These are phyloP conservation scores for Nyctalus aviator DNA, from an alignment of 2,797 vertebrate genomes.

Conservation along the genomic window DNA sequence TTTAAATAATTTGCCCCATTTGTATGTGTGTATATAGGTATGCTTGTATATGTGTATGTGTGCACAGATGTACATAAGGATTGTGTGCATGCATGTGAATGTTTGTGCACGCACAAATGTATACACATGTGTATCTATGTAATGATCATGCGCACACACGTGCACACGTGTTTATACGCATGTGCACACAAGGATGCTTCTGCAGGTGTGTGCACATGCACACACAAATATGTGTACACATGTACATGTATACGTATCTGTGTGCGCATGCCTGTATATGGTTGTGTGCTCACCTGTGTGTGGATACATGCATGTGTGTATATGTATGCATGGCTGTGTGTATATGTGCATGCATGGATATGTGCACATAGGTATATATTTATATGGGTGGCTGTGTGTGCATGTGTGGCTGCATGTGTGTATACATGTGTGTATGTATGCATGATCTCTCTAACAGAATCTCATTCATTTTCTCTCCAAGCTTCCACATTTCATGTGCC, in stretches of 20 bases:
- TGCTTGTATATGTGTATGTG: background rate
- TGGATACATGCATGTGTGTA: background rate
- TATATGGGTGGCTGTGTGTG: no score
- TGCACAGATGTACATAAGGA: no score
- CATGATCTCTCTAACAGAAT: background rate
- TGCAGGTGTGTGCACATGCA: background rate
- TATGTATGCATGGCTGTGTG: no score
- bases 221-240: no score
- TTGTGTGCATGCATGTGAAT: background rate
- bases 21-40: background rate
- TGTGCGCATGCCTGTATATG: background rate
- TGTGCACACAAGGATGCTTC: background rate
- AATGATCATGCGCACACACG: background rate
- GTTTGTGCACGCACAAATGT: no score
- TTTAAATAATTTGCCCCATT: background rate
- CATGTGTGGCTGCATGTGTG: no score
- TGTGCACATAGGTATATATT: no score
- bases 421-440: background rate
- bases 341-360: no score
- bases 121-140: accelerated
- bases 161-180: accelerated
- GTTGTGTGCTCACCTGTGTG: no score
- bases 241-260: no score
- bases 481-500: background rate
- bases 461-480: background rate